Base-by-base conservation (phyloP, 2,113 vertebrate species). In the Emydocephalus ijimae region DNA sequence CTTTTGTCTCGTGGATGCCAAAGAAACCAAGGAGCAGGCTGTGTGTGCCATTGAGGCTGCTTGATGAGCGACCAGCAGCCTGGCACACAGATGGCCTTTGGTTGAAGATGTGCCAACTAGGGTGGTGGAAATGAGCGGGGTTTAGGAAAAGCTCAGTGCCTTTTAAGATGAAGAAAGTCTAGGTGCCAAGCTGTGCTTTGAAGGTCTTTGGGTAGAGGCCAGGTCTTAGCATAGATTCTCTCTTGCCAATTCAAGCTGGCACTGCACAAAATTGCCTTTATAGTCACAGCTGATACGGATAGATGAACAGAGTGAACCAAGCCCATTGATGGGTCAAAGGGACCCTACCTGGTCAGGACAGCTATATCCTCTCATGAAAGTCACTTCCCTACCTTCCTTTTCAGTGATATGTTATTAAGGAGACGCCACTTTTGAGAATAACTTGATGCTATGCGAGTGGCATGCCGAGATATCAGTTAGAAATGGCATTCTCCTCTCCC, bases 131-230 rank as follows among this genome's bases (percentile, higher is more conserved):
- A 2, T 57, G 45, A n/a, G 18, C 50, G 85, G 59, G 7, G 1
- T 0, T 0, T 20, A 89, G 14, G n/a, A n/a, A 69, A 69, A 69
- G 29, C 64, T 69, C 29, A 18, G 29, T 1, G 64, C 64, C 64
- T 69, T 69, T n/a, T 6, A 92, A 92, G 86, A 59, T 43, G 86
- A 81, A 55, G 87, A 93, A 88, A 94, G 74, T 85, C 92, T 93
- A 45, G 85, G n/a, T 14, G 54, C 74, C 24, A 45, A 93, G 54
- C 39, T n/a, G 89, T 90, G 54, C 3, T n/a, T 29, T 92, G 52
- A 43, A 90, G 86, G 54, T 24, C 50, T 90, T 88, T 88, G 81
- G 12, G 85, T n/a, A n/a, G 18, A 64, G 87, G 64, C 52, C 59
- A 81, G 39, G 10, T 50, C 45, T 88, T 90, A 26, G 61, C 48